phyloP scores from a whole-genome alignment of 2,113 vertebrate genomes.

The Podarcis raffonei region DNA sequence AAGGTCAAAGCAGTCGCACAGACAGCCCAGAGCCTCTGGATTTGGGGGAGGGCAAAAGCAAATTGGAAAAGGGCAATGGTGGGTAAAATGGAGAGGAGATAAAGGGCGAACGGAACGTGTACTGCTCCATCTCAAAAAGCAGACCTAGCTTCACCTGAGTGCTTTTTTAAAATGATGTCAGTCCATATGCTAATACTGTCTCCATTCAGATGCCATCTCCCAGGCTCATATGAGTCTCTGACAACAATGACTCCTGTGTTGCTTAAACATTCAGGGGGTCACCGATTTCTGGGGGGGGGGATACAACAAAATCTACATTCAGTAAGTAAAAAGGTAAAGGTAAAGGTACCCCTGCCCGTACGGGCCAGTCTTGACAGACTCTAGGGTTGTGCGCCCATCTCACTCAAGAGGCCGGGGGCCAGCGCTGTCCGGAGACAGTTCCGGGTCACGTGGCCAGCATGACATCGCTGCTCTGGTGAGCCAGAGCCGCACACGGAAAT shows the following conservation, averaged over 20 bases:
- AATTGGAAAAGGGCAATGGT: neutral
- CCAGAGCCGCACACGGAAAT: too few relatives aligned
- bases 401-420: too few relatives aligned
- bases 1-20: constrained; percentile 51
- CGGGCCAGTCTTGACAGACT: too few relatives aligned
- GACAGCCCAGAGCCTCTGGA: neutral
- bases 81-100: constrained; percentile 44
- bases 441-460: too few relatives aligned
- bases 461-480: too few relatives aligned
- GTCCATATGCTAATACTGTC: neutral
- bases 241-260: neutral
- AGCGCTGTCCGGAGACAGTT: too few relatives aligned
- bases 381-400: too few relatives aligned
- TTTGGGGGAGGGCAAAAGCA: constrained; percentile 11
- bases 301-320: neutral
- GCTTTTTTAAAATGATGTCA: neutral
- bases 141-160: neutral
- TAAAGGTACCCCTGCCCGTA: too few relatives aligned
- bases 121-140: too few relatives aligned
- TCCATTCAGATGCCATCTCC: too few relatives aligned
- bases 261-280: neutral
- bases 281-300: neutral
- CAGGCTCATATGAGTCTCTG: neutral
- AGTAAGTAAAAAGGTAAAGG: too few relatives aligned
- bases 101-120: constrained; percentile 29